These are phyloP conservation scores for Vicugna pacos DNA, from an alignment of 2,113 vertebrate species.

Conservation along the genomic window DNA sequence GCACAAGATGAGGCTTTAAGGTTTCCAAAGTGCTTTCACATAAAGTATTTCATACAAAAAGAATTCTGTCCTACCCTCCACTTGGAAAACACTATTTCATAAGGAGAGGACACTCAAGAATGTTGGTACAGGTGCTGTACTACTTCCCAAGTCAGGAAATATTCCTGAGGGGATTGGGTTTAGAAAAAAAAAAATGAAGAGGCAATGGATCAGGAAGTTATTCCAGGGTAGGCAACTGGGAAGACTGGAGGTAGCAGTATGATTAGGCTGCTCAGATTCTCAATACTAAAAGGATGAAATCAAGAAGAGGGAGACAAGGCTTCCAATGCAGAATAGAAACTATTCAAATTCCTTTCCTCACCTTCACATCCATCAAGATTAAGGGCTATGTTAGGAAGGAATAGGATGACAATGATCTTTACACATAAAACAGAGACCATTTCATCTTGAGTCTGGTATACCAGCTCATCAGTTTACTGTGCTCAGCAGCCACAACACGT, in stretches of 20 bases:
- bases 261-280: neutral
- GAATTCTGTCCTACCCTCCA: neutral
- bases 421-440: neutral
- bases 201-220: neutral
- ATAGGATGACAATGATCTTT: neutral
- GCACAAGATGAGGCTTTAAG: neutral
- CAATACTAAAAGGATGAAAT: neutral
- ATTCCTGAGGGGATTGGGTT: neutral
- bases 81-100: slow-evolving; percentile 12
- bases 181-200: neutral
- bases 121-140: neutral
- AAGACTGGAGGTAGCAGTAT: neutral
- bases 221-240: neutral
- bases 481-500: neutral
- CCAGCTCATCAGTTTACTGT: neutral
- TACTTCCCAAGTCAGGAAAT: slow-evolving; percentile 33
- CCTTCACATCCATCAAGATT: neutral
- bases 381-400: neutral
- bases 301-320: neutral
- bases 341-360: neutral
- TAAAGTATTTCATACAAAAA: slow-evolving; percentile 34
- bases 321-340: neutral
- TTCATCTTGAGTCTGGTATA: neutral
- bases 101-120: slow-evolving; percentile 18
- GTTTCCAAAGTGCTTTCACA: slow-evolving; percentile 52